Evolutionary conservation across 2,113 vertebrate genomes (phyloP).

Genomic region (Marcusenius ussheri): DNA sequence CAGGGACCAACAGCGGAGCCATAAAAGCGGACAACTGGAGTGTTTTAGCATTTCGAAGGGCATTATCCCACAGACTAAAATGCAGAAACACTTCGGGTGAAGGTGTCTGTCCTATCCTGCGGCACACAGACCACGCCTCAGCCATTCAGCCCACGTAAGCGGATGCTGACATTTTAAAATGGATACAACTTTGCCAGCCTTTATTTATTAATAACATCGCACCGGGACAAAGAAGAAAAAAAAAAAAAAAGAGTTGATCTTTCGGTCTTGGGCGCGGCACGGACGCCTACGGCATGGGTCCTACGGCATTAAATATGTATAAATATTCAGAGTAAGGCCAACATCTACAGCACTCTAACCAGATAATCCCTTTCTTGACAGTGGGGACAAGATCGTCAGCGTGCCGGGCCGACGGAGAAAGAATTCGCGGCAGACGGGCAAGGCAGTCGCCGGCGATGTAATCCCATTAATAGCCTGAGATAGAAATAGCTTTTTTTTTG

Average conservation of each 20-base stretch:
- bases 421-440: not conserved
- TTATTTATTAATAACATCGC: constrained; percentile 40
- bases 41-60: not conserved
- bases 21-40: not conserved
- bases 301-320: constrained; percentile 38
- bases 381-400: constrained; percentile 23
- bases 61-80: not conserved
- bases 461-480: constrained; percentile 2
- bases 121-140: not conserved
- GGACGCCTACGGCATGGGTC: constrained; percentile 29
- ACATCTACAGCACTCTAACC: constrained; percentile 17
- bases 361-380: constrained; percentile 23
- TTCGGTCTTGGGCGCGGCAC: constrained; percentile 13
- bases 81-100: not conserved
- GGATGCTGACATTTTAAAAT: not conserved
- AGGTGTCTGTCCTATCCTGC: not conserved
- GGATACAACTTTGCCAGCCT: constrained; percentile 23
- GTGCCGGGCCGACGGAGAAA: not conserved
- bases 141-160: constrained; percentile 15
- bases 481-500: not conserved
- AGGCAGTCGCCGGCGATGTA: not conserved
- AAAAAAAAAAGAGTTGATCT: constrained; percentile 16
- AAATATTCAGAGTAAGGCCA: constrained; percentile 29
- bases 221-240: constrained; percentile 23
- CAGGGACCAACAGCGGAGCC: not conserved